Evolutionary conservation across 2,888 invertebrate genomes (phyloP).

Genomic region (Stictocephala bisonia): DNA sequence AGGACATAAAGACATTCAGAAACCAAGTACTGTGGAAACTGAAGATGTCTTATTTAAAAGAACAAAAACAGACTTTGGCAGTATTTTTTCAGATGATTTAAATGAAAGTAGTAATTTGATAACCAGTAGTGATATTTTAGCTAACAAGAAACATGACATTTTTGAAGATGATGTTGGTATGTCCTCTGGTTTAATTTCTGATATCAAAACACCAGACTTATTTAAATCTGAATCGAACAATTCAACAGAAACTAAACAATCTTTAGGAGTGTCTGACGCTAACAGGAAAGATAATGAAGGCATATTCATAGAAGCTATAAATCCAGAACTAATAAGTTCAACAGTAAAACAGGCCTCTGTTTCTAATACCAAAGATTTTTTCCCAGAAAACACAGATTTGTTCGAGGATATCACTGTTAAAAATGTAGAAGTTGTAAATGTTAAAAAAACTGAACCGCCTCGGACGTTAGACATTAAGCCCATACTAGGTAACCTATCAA

Average conservation of each 20-base stretch:
- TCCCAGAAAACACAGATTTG: constrained; percentile 11
- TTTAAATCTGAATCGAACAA: not conserved
- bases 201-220: constrained; percentile 25
- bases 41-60: not conserved
- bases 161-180: constrained; percentile 13
- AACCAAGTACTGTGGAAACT: not conserved
- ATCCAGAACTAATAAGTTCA: not conserved
- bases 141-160: constrained; percentile 29
- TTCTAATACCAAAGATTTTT: no score
- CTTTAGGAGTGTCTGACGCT: no score
- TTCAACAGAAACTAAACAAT: not conserved
- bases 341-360: no score
- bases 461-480: constrained; percentile 49
- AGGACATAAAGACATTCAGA: not conserved
- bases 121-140: not conserved
- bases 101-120: constrained; percentile 17
- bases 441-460: constrained; percentile 50
- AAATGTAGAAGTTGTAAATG: not conserved
- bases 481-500: not conserved
- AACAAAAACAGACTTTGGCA: constrained; percentile 28
- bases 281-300: not conserved
- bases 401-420: not conserved
- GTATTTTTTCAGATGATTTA: constrained; percentile 43
- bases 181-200: not conserved
- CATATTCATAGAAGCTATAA: not conserved